phyloP scores from a whole-genome alignment of 2,797 vertebrate species.

The Oreortyx pictus region DNA sequence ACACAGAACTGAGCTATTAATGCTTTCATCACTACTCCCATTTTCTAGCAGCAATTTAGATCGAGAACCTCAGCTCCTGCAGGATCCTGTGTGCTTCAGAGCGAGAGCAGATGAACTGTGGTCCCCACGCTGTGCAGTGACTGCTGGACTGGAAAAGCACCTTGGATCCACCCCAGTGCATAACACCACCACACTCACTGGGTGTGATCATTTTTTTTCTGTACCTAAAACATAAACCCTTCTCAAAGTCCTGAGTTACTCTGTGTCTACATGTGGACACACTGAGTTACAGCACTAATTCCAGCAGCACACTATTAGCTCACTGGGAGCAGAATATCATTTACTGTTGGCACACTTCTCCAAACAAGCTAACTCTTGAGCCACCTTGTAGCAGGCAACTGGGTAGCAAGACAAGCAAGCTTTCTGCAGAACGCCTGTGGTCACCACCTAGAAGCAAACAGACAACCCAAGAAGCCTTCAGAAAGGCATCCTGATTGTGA shows the following conservation, averaged over 20 bases:
- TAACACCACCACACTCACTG: rapidly evolving
- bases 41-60: neutral
- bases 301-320: neutral
- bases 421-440: neutral
- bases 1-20: neutral
- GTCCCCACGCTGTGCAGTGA: neutral
- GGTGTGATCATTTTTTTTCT: neutral
- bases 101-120: neutral
- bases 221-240: neutral
- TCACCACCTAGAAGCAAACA: neutral
- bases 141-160: neutral
- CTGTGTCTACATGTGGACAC: neutral
- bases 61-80: neutral
- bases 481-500: neutral
- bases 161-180: neutral
- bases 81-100: neutral
- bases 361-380: neutral
- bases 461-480: neutral
- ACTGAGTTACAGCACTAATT: neutral
- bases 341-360: neutral
- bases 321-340: neutral
- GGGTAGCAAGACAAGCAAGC: rapidly evolving
- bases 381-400: neutral
- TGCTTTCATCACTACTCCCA: neutral
- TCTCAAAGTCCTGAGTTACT: neutral